Conservation (phyloP, 2,113 vertebrate genomes). For the Empidonax traillii region DNA sequence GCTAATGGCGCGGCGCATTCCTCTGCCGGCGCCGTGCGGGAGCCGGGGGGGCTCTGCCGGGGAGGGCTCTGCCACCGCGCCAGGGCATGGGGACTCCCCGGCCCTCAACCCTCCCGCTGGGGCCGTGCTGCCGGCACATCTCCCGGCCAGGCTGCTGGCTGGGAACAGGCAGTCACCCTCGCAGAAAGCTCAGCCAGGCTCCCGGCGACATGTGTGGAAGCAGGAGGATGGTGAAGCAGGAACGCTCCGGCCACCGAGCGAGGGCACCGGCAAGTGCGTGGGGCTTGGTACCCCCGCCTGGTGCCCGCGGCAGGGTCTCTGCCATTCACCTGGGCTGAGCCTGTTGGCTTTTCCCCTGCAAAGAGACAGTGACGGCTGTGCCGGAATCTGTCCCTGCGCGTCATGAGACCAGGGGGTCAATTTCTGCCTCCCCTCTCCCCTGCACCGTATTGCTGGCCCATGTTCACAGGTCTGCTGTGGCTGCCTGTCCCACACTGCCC, state of each 20-base stretch:
- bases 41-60: not conserved
- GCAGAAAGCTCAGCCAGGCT: not conserved
- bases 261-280: fast-evolving
- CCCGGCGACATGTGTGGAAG: fast-evolving
- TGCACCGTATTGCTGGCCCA: fast-evolving
- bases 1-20: conserved; percentile 42
- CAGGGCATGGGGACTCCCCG: fast-evolving
- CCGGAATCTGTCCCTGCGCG: not conserved
- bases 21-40: not conserved
- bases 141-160: not conserved
- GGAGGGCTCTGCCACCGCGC: not conserved
- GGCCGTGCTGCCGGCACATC: not conserved
- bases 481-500: not conserved
- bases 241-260: fast-evolving
- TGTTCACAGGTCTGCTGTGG: not conserved
- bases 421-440: not conserved
- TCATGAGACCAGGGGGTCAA: not conserved
- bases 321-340: not conserved
- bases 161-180: fast-evolving
- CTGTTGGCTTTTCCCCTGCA: not conserved
- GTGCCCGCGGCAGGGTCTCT: fast-evolving
- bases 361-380: not conserved
- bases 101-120: fast-evolving
- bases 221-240: fast-evolving
- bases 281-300: not conserved